phyloP scores from a whole-genome alignment of 92 coral and sea anemone species.

The Diadumene lineata region DNA sequence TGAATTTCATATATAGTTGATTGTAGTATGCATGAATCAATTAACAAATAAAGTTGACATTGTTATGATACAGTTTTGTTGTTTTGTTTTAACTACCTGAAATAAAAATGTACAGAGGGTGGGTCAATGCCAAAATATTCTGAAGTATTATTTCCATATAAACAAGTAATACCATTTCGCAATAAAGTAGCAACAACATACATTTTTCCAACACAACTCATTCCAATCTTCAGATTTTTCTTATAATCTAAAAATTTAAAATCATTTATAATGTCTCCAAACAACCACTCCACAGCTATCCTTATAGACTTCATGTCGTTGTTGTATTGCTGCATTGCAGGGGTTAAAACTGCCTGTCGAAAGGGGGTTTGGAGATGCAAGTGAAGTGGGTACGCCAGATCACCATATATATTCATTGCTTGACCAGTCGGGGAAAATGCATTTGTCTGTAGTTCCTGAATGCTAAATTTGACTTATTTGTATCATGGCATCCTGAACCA shows the following conservation, averaged over 20 bases:
- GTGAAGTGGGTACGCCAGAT: conserved; percentile 39
- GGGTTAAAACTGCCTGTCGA: conserved; percentile 39
- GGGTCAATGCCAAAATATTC: conserved; percentile 24
- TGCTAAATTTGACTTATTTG: too few relatives aligned
- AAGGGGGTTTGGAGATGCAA: conserved; percentile 37
- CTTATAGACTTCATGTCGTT: conserved; percentile 26
- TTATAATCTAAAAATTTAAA: conserved; percentile 33
- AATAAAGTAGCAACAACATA: conserved; percentile 23
- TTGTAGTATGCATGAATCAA: too few relatives aligned
- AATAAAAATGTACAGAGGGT: too few relatives aligned
- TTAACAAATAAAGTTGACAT: too few relatives aligned
- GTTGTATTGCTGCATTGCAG: conserved; percentile 26
- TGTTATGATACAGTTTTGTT: too few relatives aligned
- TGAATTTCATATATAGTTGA: too few relatives aligned
- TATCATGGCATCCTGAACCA: too few relatives aligned
- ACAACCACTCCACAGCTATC: conserved; percentile 39
- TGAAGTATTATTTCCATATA: conserved; percentile 36
- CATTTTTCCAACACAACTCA: conserved; percentile 40
- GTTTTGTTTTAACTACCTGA: too few relatives aligned
- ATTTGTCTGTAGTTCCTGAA: conserved; percentile 10
- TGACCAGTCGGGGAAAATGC: conserved; percentile 24
- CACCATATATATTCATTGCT: conserved; percentile 29
- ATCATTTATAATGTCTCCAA: conserved; percentile 22
- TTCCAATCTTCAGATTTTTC: conserved; percentile 34
- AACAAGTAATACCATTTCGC: conserved; percentile 31